Conservation (phyloP, 1,140 invertebrate genomes). For the Pseudomyrmex gracilis region DNA sequence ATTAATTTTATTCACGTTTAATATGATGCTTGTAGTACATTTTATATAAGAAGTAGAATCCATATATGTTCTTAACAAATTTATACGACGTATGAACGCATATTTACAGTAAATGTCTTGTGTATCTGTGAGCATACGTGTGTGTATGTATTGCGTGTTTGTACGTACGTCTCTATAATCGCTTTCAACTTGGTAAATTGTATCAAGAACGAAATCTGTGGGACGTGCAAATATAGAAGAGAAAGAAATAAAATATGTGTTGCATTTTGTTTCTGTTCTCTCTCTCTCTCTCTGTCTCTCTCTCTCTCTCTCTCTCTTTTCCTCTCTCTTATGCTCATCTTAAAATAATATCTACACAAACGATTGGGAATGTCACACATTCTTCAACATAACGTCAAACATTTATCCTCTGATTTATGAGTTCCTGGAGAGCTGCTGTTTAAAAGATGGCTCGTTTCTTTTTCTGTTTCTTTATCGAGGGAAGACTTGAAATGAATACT, state of each 20-base stretch:
- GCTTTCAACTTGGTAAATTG: conserved; percentile 25
- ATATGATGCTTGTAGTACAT: conserved; percentile 73
- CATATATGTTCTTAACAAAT: conserved; percentile 70
- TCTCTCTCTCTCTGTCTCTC: too few relatives aligned
- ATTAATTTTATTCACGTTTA: conserved; percentile 78
- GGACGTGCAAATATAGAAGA: conserved; percentile 5
- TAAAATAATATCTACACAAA: conserved; percentile 28
- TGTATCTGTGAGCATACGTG: background rate
- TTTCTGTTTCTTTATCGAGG: conserved; percentile 5
- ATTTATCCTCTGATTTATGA: conserved; percentile 7
- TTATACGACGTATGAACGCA: conserved; percentile 62
- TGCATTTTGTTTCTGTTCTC: background rate
- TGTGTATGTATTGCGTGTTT: conserved; percentile 22
- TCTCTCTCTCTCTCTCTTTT: background rate
- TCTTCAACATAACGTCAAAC: conserved; percentile 11
- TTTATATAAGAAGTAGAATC: conserved; percentile 76
- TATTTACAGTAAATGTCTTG: conserved; percentile 72
- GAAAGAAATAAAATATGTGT: conserved; percentile 38
- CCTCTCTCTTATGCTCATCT: background rate
- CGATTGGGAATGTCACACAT: background rate
- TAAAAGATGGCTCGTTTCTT: background rate
- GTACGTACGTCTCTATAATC: conserved; percentile 56
- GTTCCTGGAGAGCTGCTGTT: background rate
- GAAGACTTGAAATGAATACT: conserved; percentile 74
- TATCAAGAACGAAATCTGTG: conserved; percentile 38